Conservation (phyloP, 2,797 vertebrate genomes). For the Acipenser oxyrinchus region DNA sequence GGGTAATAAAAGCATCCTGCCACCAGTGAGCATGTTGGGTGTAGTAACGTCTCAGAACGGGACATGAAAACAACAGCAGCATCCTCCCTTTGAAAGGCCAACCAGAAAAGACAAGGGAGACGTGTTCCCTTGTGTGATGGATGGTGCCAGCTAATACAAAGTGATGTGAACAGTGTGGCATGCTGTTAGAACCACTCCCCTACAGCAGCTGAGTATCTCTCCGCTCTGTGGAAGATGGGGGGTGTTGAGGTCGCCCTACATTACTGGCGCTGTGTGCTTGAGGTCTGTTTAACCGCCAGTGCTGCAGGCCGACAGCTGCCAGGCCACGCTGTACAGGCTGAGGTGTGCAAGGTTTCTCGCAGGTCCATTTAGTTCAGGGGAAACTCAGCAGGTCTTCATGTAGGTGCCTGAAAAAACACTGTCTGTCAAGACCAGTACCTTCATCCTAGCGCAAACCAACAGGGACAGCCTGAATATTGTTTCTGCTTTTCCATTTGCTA, state of each 20-base stretch:
- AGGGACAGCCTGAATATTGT: no score
- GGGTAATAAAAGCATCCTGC: neutral
- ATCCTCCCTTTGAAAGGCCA: neutral
- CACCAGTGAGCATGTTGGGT: neutral
- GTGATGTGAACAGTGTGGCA: slow-evolving; percentile 1
- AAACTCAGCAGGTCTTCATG: no score
- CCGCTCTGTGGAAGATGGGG: neutral
- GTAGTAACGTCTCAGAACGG: neutral
- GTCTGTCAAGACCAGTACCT: no score
- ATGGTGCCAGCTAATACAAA: neutral
- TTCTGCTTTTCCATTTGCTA: no score
- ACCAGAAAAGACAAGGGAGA: neutral
- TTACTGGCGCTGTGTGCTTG: neutral
- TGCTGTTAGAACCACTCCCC: neutral
- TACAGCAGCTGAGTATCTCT: neutral
- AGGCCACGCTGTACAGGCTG: neutral
- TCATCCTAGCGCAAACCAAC: no score
- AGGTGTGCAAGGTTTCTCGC: no score
- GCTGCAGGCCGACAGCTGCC: neutral
- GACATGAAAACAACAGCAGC: neutral
- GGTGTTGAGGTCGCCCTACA: neutral
- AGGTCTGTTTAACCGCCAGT: neutral
- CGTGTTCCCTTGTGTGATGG: neutral
- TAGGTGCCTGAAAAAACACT: no score
- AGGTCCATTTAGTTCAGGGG: no score